Base-by-base conservation (phyloP, 2,113 vertebrate species). In the Lamprologus speciosus region DNA sequence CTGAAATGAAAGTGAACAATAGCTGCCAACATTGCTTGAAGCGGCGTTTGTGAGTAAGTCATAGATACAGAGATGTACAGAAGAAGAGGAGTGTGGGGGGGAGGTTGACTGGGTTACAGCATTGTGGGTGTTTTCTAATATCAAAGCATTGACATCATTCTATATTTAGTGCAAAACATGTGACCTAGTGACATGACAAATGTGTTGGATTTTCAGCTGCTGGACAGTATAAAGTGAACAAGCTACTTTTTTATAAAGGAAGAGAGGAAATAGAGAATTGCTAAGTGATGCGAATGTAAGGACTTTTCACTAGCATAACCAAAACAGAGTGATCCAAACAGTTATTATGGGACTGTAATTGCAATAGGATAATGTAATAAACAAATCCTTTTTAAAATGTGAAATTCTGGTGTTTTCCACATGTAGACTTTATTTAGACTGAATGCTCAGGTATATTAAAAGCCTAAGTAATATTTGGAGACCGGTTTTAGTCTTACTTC, bases 11-110 rank as follows among this genome's bases (percentile, higher is more conserved):
- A 89, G 75, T 68, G 81, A 92, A 90, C 84, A 88, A 80, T 87
- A 86, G 88, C 90, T 93, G 88, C 86, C 87, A 91, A 90, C 86
- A 87, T 80, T 37, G 93, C 93, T 93, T 21, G 81, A 83, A 92
- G 92, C 83, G 4, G 37, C 40, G 51, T 65, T 55, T 78, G 68
- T 88, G 84, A 85, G 87, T 54, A 70, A 90, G 86, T 91, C 86
- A 51, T 28, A 73, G 57, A 90, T 75, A 14, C 28, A 84, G 40
- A 88, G 87, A 88, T 73, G 78, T 35, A 85, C 58, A 87, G 85
- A 68, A 58, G 84, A 53, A 79, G 53, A 85, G 4, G 45, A 42
- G 85, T 50, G 78, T 70, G 33, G 33, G 28, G 47, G 58, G 2
- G 68, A 26, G 53, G 57, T 31, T 87, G 65, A 70, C 84, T 82